These are phyloP conservation scores for Athripsodes cinereus DNA, from an alignment of 2,888 invertebrate genomes.

Conservation along the genomic window DNA sequence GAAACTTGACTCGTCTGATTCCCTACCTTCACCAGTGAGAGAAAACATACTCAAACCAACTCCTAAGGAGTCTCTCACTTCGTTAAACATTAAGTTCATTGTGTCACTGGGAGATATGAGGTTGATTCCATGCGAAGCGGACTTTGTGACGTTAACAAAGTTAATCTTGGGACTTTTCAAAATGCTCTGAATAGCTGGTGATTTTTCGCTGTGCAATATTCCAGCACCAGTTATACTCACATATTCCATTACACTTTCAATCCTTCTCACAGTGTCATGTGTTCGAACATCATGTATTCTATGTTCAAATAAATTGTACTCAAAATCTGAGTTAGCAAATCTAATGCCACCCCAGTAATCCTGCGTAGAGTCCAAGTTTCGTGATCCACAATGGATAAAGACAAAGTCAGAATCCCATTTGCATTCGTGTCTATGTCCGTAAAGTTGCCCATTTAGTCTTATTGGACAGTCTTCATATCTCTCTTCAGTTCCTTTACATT, in stretches of 20 bases:
- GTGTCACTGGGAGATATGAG: constrained; percentile 83
- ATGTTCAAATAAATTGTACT: constrained; percentile 76
- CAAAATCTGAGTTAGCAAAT: constrained; percentile 85
- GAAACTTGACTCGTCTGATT: constrained; percentile 83
- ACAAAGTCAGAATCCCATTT: constrained; percentile 88
- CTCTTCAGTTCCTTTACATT: constrained; percentile 71
- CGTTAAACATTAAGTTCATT: constrained; percentile 68
- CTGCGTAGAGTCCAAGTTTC: constrained; percentile 56
- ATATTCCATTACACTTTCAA: constrained; percentile 72
- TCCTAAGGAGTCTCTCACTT: constrained; percentile 76
- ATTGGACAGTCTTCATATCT: constrained; percentile 79
- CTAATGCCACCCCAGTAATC: constrained; percentile 96
- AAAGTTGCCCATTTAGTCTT: constrained; percentile 82
- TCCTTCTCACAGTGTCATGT: constrained; percentile 60
- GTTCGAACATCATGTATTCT: constrained; percentile 76
- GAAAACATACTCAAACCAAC: constrained; percentile 86
- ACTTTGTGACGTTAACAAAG: constrained; percentile 75
- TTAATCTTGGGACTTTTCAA: constrained; percentile 77
- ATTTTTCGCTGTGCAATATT: constrained; percentile 90
- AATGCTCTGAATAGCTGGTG: constrained; percentile 86
- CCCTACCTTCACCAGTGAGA: constrained; percentile 87
- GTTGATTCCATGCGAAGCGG: constrained; percentile 89
- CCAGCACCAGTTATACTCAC: constrained; percentile 90
- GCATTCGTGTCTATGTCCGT: constrained; percentile 78
- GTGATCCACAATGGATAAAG: constrained; percentile 83